Evolutionary conservation across 2,888 invertebrate genomes (phyloP), one percentile per base, ranked within the genome.

Genomic region (Taenaris catops): DNA sequence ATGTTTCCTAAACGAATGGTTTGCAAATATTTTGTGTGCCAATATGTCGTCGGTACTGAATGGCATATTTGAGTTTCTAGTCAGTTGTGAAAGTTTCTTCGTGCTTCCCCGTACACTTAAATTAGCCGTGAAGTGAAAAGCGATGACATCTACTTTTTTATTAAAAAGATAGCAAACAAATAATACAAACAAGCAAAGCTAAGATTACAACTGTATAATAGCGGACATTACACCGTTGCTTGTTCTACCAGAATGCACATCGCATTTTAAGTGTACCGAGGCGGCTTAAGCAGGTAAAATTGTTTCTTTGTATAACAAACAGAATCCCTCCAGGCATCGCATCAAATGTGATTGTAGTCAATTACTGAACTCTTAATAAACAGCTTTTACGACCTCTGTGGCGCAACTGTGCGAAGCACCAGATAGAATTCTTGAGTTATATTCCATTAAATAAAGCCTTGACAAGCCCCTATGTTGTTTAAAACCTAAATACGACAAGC

Each of bases 51-150:
- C 40, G 36, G 27, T 37, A 33, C 36, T 25, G 40, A 41, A 42
- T 45, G 38, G 25, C 35, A 31, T 51, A 44, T 52, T 50, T 47
- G 41, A 48, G 47, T 59, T 58, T 56, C 55, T 53, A 53, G 42
- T 49, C n/a, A n/a, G n/a, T 58, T 55, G 57, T 57, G 60, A 66
- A 64, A 63, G 63, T 61, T 53, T 43, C 40, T 45, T 51, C 44
- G 48, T 51, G 48, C 53, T 62, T 55, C 52, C 53, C 44, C 38
- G 48, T 49, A 46, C 51, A 49, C 53, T 55, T 55, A 63, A 66
- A 64, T 64, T 63, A 55, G 47, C 58, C 63, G 58, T 63, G 58
- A 65, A 62, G 62, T 56, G 61, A 63, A 64, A 67, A 41, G 26
- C 31, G 23, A 14, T 31, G 26, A 40, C 35, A 40, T 23, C 34